Evolutionary conservation across 2,888 invertebrate species (phyloP).

Genomic region (Cerastoderma edule): DNA sequence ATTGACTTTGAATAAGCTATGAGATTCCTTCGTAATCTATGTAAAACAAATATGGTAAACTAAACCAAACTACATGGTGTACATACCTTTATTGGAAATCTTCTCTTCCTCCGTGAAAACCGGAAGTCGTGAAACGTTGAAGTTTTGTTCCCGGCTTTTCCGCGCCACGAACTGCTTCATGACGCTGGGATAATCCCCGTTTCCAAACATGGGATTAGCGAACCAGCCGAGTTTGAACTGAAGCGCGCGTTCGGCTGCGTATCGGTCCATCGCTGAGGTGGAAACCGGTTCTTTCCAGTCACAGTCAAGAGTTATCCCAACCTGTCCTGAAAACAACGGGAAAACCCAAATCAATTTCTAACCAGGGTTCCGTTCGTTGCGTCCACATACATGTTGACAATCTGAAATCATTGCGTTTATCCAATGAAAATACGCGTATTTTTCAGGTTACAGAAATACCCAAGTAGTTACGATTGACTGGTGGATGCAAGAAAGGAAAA

Average conservation of each 20-base stretch:
- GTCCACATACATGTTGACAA: too few relatives aligned
- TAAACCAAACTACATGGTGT: neutral
- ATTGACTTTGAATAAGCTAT: too few relatives aligned
- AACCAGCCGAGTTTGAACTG: conserved; percentile 81
- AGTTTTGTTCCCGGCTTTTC: conserved; percentile 71
- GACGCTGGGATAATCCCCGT: conserved; percentile 85
- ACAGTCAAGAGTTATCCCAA: conserved; percentile 75
- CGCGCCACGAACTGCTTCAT: conserved; percentile 72
- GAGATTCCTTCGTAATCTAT: too few relatives aligned
- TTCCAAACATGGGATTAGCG: conserved; percentile 79
- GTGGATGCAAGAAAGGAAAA: too few relatives aligned
- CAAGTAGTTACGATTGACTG: too few relatives aligned
- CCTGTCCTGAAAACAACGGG: too few relatives aligned
- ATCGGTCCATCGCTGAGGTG: conserved; percentile 59
- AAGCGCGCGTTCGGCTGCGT: conserved; percentile 73
- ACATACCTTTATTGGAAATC: conserved; percentile 71
- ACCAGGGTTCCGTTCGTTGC: too few relatives aligned
- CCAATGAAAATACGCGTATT: too few relatives aligned
- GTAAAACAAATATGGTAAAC: neutral
- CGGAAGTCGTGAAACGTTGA: conserved; percentile 72
- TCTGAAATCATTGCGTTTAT: too few relatives aligned
- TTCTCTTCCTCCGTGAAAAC: conserved; percentile 78
- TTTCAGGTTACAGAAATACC: too few relatives aligned
- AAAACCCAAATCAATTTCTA: too few relatives aligned
- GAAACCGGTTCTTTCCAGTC: conserved; percentile 76